These are phyloP conservation scores for Tuta absoluta DNA, from an alignment of 2,888 invertebrate species.

Conservation along the genomic window DNA sequence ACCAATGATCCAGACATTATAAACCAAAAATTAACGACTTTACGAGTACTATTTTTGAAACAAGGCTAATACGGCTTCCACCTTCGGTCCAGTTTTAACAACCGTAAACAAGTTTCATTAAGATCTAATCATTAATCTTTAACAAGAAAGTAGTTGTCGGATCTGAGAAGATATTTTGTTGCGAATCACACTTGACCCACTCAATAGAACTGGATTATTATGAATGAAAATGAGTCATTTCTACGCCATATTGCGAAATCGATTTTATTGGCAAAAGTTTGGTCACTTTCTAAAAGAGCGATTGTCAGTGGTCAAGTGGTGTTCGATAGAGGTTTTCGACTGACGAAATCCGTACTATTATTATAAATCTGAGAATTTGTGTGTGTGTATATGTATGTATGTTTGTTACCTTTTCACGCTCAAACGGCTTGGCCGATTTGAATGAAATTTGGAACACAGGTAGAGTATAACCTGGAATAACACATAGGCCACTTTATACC, in stretches of 20 bases:
- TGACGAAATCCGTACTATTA: too few species aligned
- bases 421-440: too few species aligned
- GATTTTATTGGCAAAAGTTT: background rate
- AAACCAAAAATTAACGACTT: too few species aligned
- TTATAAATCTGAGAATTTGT: too few species aligned
- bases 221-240: background rate
- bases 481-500: too few species aligned
- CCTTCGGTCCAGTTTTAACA: background rate
- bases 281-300: conserved; percentile 1
- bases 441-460: too few species aligned
- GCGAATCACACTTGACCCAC: background rate
- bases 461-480: too few species aligned
- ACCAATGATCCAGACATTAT: too few species aligned
- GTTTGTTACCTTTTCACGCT: too few species aligned
- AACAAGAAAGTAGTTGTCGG: background rate
- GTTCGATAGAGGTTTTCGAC: too few species aligned
- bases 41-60: too few species aligned
- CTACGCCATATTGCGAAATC: background rate
- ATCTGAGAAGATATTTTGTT: background rate
- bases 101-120: background rate
- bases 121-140: background rate
- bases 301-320: background rate
- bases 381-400: too few species aligned
- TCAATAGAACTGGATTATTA: background rate
- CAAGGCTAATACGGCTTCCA: background rate